Percentiles rank a stretch among this genome's conserved stretches.
These are phyloP conservation scores for Leucoptera coffeella DNA, from an alignment of 2,888 invertebrate species.

Conservation along the genomic window DNA sequence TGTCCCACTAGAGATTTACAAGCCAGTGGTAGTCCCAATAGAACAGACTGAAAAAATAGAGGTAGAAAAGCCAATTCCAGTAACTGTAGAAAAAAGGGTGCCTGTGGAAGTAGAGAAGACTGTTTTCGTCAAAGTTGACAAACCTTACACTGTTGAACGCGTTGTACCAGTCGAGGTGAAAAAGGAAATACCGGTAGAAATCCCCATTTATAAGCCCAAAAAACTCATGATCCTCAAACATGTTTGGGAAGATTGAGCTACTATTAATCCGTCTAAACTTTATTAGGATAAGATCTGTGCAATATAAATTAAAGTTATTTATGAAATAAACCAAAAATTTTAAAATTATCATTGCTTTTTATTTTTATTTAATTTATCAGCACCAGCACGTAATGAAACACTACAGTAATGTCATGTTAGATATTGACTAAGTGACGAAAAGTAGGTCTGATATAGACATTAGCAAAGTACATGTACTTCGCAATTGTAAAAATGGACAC, in stretches of 20 bases:
- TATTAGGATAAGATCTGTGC: too few relatives aligned
- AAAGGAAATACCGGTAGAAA: conserved; percentile 12
- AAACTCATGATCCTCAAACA: conserved; percentile 17
- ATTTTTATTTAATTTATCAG: too few relatives aligned
- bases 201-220: conserved; percentile 12
- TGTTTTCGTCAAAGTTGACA: conserved; percentile 14
- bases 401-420: too few relatives aligned
- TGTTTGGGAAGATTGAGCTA: conserved; percentile 22
- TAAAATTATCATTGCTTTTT: too few relatives aligned
- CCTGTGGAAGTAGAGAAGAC: conserved; percentile 13
- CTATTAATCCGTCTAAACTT: too few relatives aligned
- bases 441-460: too few relatives aligned
- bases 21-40: conserved; percentile 5
- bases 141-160: conserved; percentile 14
- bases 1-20: conserved; percentile 12
- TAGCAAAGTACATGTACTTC: too few relatives aligned
- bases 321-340: too few relatives aligned
- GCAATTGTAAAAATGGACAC: too few relatives aligned
- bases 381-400: too few relatives aligned
- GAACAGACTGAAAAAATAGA: conserved; percentile 13
- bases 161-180: conserved; percentile 12
- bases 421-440: too few relatives aligned
- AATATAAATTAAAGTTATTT: too few relatives aligned
- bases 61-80: conserved; percentile 12
- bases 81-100: conserved; percentile 11